A percentile compares a stretch with the other conserved stretches of the same genome.
Conservation (phyloP, 2,888 invertebrate genomes). For the Drosophila ustulata region DNA sequence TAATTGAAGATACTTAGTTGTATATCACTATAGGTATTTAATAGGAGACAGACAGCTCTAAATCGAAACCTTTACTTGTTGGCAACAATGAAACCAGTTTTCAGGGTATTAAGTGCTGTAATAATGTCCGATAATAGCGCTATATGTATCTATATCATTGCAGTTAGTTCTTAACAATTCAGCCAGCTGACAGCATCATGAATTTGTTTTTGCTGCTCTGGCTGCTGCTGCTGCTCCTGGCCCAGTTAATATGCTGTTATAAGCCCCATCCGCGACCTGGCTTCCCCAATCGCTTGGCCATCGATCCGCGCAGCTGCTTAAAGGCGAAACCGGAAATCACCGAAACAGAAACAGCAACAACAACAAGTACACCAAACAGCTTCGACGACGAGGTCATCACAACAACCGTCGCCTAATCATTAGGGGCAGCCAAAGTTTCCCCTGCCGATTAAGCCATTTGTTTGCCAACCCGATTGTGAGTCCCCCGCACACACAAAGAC, state of each 20-base stretch:
- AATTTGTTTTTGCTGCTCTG: constrained; percentile 8
- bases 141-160: not conserved
- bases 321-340: constrained; percentile 2
- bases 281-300: constrained; percentile 63
- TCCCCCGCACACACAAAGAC: constrained; percentile 29
- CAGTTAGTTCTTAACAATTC: not conserved
- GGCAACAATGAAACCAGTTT: not conserved
- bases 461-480: constrained; percentile 43
- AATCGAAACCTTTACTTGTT: no score
- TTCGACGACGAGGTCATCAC: constrained; percentile 42
- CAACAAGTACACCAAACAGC: constrained; percentile 17
- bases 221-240: constrained; percentile 28
- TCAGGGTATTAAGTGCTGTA: not conserved
- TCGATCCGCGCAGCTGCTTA: constrained; percentile 48
- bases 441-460: constrained; percentile 16
- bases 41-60: no score
- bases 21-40: no score
- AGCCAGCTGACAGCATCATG: not conserved
- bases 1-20: no score
- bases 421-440: constrained; percentile 20
- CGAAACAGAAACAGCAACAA: constrained; percentile 20
- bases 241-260: constrained; percentile 4
- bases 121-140: not conserved
- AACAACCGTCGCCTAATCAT: constrained; percentile 29
- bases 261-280: constrained; percentile 61